Evolutionary conservation across 2,113 vertebrate genomes (phyloP).

Genomic region (rat (Rattus norvegicus)): DNA sequence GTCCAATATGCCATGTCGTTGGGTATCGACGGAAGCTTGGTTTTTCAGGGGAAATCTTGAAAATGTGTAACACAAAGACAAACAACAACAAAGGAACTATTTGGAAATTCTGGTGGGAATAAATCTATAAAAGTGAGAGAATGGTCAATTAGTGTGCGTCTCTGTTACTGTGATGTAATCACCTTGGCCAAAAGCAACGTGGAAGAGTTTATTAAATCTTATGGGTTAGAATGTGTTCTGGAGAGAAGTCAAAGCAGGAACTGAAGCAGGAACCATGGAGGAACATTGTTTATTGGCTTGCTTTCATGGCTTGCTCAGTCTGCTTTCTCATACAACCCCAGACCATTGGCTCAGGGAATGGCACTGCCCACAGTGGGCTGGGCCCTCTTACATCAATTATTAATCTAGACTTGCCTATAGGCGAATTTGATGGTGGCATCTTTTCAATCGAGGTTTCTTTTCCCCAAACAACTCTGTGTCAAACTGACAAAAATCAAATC

Average conservation of each 20-base stretch:
- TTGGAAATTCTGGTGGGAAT: conserved; percentile 11
- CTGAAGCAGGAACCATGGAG: neutral
- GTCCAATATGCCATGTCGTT: neutral
- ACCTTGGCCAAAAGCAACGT: neutral
- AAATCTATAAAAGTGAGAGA: neutral
- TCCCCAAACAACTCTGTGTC: neutral
- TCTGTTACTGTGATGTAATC: neutral
- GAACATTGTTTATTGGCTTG: neutral
- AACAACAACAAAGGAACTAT: neutral
- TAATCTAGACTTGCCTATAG: neutral
- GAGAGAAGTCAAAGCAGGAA: neutral
- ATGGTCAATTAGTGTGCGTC: neutral
- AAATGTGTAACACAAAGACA: neutral
- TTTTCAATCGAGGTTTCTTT: neutral
- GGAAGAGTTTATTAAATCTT: neutral
- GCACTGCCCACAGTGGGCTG: neutral
- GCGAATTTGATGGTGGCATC: neutral
- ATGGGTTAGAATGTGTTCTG: neutral
- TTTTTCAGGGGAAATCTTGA: conserved; percentile 17
- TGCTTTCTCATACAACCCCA: neutral
- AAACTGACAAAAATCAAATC: neutral
- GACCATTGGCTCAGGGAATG: neutral
- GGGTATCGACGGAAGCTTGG: neutral
- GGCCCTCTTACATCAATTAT: neutral
- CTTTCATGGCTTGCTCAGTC: neutral